phyloP scores from a whole-genome alignment of 2,113 vertebrate genomes.

The Piprites chloris region DNA sequence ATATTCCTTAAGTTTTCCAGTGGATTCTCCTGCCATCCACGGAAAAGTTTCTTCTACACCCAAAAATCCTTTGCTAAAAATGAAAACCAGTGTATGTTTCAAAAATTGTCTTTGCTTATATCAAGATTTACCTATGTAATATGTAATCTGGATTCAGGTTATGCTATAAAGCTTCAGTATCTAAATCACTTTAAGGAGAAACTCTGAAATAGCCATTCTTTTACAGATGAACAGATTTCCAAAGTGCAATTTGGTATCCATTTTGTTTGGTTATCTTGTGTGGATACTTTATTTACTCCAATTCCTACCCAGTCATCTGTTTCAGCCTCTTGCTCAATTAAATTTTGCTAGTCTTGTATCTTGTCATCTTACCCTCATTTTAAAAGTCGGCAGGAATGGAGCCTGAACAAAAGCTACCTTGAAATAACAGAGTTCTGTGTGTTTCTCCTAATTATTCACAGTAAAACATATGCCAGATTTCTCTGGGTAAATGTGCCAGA shows the following conservation, averaged over 20 bases:
- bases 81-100: background rate
- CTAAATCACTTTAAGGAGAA: background rate
- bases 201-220: background rate
- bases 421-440: background rate
- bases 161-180: background rate
- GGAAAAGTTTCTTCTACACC: background rate
- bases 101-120: background rate
- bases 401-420: slow-evolving; percentile 11
- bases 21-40: background rate
- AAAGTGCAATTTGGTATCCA: background rate
- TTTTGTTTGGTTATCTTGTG: background rate
- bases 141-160: background rate
- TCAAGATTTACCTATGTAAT: background rate
- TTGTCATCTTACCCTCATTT: background rate
- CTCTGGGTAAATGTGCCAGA: background rate
- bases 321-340: background rate
- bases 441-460: slow-evolving; percentile 58
- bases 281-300: background rate
- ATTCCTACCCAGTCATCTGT: rapidly evolving
- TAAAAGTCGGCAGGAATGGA: background rate
- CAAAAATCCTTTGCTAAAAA: background rate
- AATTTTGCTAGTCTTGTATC: background rate
- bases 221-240: background rate
- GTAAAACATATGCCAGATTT: slow-evolving; percentile 3
- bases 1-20: background rate